A percentile compares a stretch with the other conserved stretches of the same genome.
phyloP scores from a whole-genome alignment of 2,797 vertebrate genomes.

The Lycodopsis pacificus region DNA sequence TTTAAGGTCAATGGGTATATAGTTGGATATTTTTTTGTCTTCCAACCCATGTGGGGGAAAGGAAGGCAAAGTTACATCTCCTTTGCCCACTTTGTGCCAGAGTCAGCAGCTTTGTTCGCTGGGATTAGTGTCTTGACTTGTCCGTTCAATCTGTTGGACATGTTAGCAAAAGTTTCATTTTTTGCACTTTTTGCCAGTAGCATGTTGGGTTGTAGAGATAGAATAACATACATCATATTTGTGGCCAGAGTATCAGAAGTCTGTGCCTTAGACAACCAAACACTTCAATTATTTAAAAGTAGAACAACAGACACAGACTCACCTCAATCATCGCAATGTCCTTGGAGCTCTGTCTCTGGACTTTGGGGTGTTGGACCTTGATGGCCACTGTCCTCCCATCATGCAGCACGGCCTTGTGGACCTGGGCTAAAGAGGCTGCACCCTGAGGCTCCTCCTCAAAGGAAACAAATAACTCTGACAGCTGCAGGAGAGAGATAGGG shows the following conservation, averaged over 20 bases:
- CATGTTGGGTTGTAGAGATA: neutral
- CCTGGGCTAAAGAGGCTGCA: slow-evolving; percentile 95
- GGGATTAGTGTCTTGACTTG: neutral
- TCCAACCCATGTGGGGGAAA: neutral
- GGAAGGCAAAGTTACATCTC: neutral
- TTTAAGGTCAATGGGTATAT: too few relatives aligned
- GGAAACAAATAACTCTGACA: slow-evolving; percentile 90
- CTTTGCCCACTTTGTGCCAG: neutral
- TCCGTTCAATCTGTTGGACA: neutral
- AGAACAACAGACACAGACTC: slow-evolving; percentile 38
- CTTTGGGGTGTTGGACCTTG: slow-evolving; percentile 98
- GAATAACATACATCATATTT: neutral
- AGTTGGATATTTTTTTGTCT: neutral
- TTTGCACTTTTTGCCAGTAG: neutral
- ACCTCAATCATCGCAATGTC: slow-evolving; percentile 98
- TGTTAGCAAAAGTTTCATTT: neutral
- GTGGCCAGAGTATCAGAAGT: neutral
- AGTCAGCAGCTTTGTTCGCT: neutral
- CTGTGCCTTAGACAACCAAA: neutral
- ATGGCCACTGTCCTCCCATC: slow-evolving; percentile 94
- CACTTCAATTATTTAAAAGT: neutral
- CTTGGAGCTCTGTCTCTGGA: slow-evolving; percentile 91
- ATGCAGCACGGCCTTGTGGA: slow-evolving; percentile 93
- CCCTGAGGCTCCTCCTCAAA: slow-evolving; percentile 94
- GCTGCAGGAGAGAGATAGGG: slow-evolving; percentile 75